Base-by-base conservation (phyloP, 2,888 invertebrate species). In the Alloscopus bannaensis region DNA sequence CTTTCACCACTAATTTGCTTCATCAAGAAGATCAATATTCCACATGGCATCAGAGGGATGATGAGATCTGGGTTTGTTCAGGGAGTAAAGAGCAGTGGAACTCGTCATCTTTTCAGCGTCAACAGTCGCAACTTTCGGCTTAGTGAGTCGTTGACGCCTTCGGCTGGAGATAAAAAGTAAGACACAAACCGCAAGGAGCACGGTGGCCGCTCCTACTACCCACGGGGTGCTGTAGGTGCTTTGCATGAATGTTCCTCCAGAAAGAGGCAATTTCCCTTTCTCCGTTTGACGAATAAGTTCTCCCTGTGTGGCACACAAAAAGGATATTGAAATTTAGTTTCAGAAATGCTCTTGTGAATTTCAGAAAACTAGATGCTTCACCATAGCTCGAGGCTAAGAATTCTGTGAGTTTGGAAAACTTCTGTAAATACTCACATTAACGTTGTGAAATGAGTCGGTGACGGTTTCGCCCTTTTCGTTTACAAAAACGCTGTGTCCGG, bases 1-100 rank as follows among this genome's bases (percentile, higher is more conserved):
- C n/a, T n/a, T n/a, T n/a, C n/a, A n/a, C n/a, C n/a, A n/a, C n/a
- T 26, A 65, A 47, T 45, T 40, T n/a, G 26, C 57, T 42, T 77
- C 60, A 36, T 73, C 66, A 42, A 78, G 29, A 8, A 81, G 66
- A 20, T 81, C 73, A 47, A 60, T 68, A 57, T 81, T 81, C 81
- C 81, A 78, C 72, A 73, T 77, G 24, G 71, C 73, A 42, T 81
- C 73, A 6, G 78, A 50, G 2, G 70, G 24, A 55, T 62, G 66
- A 36, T 29, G 68, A 29, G 68, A 31, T 47, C 73, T 29, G 3
- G 28, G 45, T 64, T 81, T 81, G 18, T 40, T 40, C 22, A 28
- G 26, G 22, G 66, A 65, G 31, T 72, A 77, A 18, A 69, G 22
- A 4, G 69, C 66, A 40, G 64, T 76, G 3, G 18, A 8, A 52